These are phyloP conservation scores for Drosophila picticornis DNA, from an alignment of 2,888 invertebrate genomes.

Conservation along the genomic window DNA sequence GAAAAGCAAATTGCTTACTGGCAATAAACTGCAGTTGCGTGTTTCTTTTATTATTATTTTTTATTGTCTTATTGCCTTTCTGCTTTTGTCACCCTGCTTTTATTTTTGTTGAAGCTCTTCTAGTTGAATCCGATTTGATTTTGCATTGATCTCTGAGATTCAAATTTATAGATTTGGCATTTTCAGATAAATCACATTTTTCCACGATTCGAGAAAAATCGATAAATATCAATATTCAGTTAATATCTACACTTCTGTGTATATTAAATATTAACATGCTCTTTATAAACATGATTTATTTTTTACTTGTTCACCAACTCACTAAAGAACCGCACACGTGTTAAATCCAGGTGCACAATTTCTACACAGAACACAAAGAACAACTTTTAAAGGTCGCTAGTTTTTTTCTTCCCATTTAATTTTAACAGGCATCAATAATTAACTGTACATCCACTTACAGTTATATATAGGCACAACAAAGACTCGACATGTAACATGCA, in stretches of 20 bases:
- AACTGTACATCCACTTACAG: not conserved
- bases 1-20: not conserved
- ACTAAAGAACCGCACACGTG: not conserved
- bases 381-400: not conserved
- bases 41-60: not conserved
- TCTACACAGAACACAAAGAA: not conserved
- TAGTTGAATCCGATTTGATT: not conserved
- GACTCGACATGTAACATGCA: not conserved
- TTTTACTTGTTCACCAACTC: not conserved
- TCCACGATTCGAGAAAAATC: not conserved
- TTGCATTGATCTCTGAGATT: not conserved
- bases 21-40: not conserved
- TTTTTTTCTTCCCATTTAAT: not conserved
- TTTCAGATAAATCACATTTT: not conserved
- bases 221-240: not conserved
- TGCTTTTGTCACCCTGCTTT: not conserved
- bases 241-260: not conserved
- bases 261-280: not conserved
- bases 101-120: not conserved
- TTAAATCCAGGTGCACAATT: not conserved
- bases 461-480: not conserved
- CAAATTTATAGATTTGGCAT: not conserved
- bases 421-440: not conserved
- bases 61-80: not conserved
- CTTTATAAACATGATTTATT: not conserved